phyloP scores from a whole-genome alignment of 2,797 vertebrate species.

The Heliangelus exortis region DNA sequence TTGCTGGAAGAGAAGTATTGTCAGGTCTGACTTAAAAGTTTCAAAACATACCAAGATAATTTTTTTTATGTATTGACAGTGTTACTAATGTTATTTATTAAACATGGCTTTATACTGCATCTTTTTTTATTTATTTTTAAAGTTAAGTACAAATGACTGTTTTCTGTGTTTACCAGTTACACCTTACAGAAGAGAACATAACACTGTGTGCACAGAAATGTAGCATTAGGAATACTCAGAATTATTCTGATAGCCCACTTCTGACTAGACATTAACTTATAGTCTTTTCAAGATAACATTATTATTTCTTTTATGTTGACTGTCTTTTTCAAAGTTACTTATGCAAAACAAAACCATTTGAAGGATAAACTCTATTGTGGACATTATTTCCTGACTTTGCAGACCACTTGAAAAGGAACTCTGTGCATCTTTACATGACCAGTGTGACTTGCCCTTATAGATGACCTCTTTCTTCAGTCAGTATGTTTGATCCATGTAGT shows the following conservation, averaged over 20 bases:
- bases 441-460: neutral
- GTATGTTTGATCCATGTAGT: neutral
- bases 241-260: neutral
- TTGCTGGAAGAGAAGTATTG: slow-evolving; percentile 46
- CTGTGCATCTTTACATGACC: neutral
- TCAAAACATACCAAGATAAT: neutral
- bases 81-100: neutral
- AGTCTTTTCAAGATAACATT: neutral
- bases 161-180: neutral
- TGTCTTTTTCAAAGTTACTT: neutral
- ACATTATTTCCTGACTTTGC: neutral
- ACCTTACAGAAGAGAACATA: neutral
- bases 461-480: neutral
- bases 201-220: neutral
- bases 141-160: neutral
- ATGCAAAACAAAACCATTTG: neutral
- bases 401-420: neutral
- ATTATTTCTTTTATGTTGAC: neutral
- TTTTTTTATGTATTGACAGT: neutral
- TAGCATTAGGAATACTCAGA: neutral
- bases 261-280: neutral
- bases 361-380: neutral
- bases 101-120: neutral
- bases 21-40: slow-evolving; percentile 43
- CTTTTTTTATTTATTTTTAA: neutral